Evolutionary conservation across 2,797 vertebrate genomes (phyloP).

Genomic region (Gastrophryne carolinensis): DNA sequence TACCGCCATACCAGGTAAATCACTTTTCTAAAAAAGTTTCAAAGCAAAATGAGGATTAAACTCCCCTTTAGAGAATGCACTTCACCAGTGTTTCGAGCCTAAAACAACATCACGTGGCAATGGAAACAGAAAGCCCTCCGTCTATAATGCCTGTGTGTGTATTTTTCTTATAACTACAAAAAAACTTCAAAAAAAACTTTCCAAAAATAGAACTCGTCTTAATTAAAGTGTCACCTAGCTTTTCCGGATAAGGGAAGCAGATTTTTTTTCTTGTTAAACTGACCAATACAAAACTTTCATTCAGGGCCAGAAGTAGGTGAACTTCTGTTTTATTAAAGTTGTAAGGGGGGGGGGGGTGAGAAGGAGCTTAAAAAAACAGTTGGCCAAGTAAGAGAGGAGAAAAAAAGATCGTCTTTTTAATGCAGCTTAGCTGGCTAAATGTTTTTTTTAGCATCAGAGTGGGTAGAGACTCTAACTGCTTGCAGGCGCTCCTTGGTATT

Average conservation of each 20-base stretch:
- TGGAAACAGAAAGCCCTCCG: background rate
- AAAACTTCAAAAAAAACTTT: background rate
- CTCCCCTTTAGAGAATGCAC: no score
- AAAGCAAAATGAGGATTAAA: no score
- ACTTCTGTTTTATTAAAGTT: conserved; percentile 5
- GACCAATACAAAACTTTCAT: conserved; percentile 42
- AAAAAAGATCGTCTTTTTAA: conserved; percentile 11
- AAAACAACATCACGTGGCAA: no score
- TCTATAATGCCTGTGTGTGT: background rate
- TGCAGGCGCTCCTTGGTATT: background rate
- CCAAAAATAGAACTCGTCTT: background rate
- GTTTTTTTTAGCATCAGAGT: conserved; percentile 20
- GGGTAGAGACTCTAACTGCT: background rate
- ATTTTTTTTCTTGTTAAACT: conserved; percentile 23
- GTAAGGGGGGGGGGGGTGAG: no score
- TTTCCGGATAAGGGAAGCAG: conserved; percentile 27
- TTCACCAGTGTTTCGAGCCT: no score
- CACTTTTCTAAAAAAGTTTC: no score
- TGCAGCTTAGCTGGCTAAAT: conserved; percentile 25
- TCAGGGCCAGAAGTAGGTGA: conserved; percentile 33
- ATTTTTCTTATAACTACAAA: conserved; percentile 12
- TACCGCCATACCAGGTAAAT: no score
- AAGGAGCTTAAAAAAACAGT: conserved; percentile 12
- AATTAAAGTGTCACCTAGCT: background rate
- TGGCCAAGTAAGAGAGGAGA: background rate